Percentiles rank a stretch among this genome's conserved stretches.
Conservation (phyloP, 2,113 vertebrate genomes). For the Erythrolamprus reginae region DNA sequence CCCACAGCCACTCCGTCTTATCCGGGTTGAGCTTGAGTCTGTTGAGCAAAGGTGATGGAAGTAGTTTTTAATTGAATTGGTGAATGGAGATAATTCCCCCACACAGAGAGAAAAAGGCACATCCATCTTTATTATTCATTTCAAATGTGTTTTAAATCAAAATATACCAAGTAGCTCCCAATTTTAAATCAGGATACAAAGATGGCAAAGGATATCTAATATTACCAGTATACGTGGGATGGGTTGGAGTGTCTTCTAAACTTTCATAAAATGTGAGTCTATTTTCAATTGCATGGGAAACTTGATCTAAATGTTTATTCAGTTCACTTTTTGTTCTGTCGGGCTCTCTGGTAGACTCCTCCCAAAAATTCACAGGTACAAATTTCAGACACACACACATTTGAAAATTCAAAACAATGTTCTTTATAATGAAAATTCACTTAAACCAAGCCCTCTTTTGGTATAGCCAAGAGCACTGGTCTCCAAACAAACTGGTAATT, state of each 20-base stretch:
- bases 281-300: background rate
- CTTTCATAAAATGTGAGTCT: background rate
- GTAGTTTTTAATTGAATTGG: background rate
- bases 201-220: background rate
- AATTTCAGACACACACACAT: no score
- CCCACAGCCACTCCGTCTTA: no score
- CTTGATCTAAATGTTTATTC: background rate
- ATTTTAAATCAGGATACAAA: background rate
- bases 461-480: no score
- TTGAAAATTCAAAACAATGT: no score
- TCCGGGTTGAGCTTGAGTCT: no score
- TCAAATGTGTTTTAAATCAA: slow-evolving; percentile 21
- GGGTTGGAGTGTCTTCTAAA: background rate
- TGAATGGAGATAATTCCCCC: background rate
- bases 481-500: no score
- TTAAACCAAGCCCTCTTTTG: no score
- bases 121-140: background rate
- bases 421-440: no score
- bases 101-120: background rate
- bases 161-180: background rate
- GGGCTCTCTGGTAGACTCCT: no score
- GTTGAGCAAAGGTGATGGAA: slow-evolving; percentile 1
- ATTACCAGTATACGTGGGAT: background rate
- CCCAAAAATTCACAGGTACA: no score
- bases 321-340: no score